Evolutionary conservation across 2,797 vertebrate genomes (phyloP), one percentile per base, ranked within the genome.

Genomic region (Podargus strigoides): DNA sequence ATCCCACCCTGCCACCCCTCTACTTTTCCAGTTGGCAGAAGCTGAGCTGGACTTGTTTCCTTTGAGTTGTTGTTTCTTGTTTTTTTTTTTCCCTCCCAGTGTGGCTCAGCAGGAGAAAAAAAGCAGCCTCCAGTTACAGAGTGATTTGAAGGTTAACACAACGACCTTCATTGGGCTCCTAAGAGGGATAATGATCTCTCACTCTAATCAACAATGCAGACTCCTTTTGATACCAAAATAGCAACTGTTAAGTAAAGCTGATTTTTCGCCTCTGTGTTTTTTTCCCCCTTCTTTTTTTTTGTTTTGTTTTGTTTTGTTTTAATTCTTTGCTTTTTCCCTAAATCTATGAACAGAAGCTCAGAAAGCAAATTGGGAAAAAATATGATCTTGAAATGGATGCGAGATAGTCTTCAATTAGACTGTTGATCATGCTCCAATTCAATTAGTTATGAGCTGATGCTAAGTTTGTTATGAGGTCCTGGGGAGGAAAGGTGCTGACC

Each of bases 221-320:
- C 95, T 97, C 92, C 90, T 97, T 96, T 95, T 96, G 96, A 97
- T 95, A 94, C 94, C 87, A 75, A 98, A 98, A 98, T 96, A 98
- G 96, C 95, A 97, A 85, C 92, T 70, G 88, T 96, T 96, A 95
- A 96, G 93, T 95, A 94, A 96, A 96, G 78, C 86, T 3, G 14
- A 41, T 66, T 94, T 89, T 83, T 6, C 21, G 28, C 39, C 16
- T 32, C 32, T 81, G 7, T 8, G 34, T 68, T 63, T 66, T 68
- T 73, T 19, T 14, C 15, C 24, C n/a, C 23, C 47, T 13, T 5
- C 9, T 19, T 6, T 34, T 12, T 36, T 32, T 13, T 21, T 59
- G 28, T 22, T 22, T 49, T 49, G 4, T 49, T 19, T 28, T 15
- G 17, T 30, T 30, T 30, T 30, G 6, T 53, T 53, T 26, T 27